Evolutionary conservation across 2,797 vertebrate genomes (phyloP), one percentile per base, ranked within the genome.

Genomic region (Malacoctenus gilli): DNA sequence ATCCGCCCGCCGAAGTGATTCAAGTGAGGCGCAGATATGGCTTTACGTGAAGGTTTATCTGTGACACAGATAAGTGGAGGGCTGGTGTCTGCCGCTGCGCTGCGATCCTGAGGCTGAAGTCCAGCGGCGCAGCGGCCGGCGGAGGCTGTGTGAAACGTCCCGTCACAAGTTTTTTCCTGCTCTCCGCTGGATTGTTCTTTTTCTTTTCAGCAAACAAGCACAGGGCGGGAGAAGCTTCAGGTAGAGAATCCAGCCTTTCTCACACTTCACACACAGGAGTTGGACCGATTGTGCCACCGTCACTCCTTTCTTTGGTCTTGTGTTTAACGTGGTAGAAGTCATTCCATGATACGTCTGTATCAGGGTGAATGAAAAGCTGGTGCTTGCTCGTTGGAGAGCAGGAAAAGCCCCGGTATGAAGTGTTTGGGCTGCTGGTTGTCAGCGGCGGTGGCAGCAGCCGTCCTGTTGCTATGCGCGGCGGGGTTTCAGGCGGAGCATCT

Each of bases 91-190:
- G 60, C 65, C 46, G 54, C 49, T 69, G 69, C 83, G 70, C 81
- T 79, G 72, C 77, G 73, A 86, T 77, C 56, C 68, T 38, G 68
- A 73, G 83, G 80, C 72, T 85, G 85, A 93, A 92, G 92, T 93
- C 90, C 90, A 86, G 50, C 39, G 40, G 57, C 75, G 76, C n/a
- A 81, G 63, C 66, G 50, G 62, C 42, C 40, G 71, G n/a, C 44
- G 67, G 55, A 68, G 38, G 35, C 43, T 47, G 34, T 56, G 59
- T 63, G 67, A 63, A 49, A 71, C 55, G 51, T 53, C 32, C 38
- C 12, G 23, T 9, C 37, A 39, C 70, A 60, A n/a, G 12, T 18
- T 76, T 79, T 82, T 54, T n/a, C 13, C 83, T 86, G 75, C 44
- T 41, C 78, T 81, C 66, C 73, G 62, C 31, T 18, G 41, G 25